Conservation (phyloP, 2,888 invertebrate genomes). For the Hydrotaea diabolus region DNA sequence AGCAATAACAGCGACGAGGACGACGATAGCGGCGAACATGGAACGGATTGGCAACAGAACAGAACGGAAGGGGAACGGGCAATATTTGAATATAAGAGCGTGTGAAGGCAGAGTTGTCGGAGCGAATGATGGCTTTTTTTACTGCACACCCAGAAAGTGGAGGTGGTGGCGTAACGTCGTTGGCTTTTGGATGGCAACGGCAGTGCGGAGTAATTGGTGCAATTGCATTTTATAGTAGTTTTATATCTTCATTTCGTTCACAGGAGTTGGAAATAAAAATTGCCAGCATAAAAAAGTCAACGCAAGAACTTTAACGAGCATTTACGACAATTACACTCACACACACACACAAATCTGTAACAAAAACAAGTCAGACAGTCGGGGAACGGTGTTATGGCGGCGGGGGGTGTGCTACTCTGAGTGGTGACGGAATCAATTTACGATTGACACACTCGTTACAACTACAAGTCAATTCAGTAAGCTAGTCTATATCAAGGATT, state of each 20-base stretch:
- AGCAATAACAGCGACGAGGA: constrained; percentile 28
- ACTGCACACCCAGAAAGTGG: constrained; percentile 6
- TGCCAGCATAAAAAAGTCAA: neutral
- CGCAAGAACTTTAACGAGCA: constrained; percentile 25
- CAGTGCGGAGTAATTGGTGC: constrained; percentile 27
- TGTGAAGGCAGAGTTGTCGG: neutral
- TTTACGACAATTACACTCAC: constrained; percentile 27
- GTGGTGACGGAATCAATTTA: constrained; percentile 35
- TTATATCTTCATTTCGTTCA: constrained; percentile 19
- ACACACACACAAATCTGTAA: constrained; percentile 9
- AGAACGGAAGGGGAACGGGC: neutral
- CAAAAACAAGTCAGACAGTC: constrained; percentile 16
- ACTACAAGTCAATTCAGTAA: neutral
- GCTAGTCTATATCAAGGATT: too few relatives aligned
- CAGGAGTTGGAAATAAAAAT: constrained; percentile 1
- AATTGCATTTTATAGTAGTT: constrained; percentile 40
- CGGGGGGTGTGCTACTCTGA: neutral
- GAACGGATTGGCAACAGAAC: too few relatives aligned
- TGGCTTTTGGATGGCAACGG: too few relatives aligned
- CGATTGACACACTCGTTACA: constrained; percentile 48
- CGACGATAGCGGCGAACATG: neutral
- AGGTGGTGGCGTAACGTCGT: neutral
- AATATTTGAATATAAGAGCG: neutral
- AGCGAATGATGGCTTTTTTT: constrained; percentile 24
- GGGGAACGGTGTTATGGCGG: neutral